A percentile compares a stretch with the other conserved stretches of the same genome.
phyloP scores from a whole-genome alignment of 2,113 vertebrate genomes.

The Chrysemys picta region DNA sequence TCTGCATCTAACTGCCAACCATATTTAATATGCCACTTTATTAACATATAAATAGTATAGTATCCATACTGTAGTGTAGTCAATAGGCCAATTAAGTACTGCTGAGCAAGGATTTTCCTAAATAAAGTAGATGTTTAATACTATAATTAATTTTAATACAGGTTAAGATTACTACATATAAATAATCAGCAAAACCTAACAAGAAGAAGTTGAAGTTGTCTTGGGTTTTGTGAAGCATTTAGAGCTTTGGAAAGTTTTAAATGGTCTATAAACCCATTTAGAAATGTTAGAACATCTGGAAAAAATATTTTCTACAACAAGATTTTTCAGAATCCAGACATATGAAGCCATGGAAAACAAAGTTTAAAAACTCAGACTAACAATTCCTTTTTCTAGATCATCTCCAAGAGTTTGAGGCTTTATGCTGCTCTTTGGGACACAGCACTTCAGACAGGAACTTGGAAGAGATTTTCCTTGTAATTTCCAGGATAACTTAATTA shows the following conservation, averaged over 20 bases:
- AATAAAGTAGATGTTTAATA: neutral
- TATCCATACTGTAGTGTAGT: neutral
- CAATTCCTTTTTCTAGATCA: neutral
- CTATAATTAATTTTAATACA: accelerated
- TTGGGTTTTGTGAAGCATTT: neutral
- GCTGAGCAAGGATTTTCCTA: neutral
- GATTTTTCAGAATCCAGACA: neutral
- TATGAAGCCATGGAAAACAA: neutral
- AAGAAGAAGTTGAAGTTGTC: neutral
- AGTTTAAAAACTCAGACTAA: neutral
- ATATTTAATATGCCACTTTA: accelerated
- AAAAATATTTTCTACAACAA: neutral
- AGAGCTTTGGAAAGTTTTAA: neutral
- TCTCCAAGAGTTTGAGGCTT: neutral
- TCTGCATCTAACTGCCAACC: neutral
- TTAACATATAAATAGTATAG: neutral
- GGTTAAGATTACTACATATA: neutral
- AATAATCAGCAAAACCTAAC: neutral
- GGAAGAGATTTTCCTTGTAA: neutral
- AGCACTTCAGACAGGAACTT: neutral
- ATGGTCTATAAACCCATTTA: neutral
- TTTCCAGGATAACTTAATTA: neutral
- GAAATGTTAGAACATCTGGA: neutral
- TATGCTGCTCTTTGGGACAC: neutral
- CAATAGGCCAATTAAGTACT: neutral